Base-by-base conservation (phyloP, 2,797 vertebrate genomes). In the Zalophus californianus region DNA sequence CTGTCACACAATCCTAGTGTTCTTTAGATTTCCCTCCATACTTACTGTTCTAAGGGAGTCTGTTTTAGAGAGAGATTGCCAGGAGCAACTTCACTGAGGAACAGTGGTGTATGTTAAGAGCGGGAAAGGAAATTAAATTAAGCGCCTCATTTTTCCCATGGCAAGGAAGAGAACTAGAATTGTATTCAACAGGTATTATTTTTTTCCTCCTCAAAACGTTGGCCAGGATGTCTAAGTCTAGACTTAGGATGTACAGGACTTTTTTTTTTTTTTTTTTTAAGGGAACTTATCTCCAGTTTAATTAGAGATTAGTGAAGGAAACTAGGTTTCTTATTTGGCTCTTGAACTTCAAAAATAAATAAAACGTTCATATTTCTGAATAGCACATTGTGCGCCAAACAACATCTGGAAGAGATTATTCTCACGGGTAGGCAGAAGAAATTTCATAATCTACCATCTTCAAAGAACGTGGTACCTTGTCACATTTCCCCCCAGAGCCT, bases 331-430 rank as follows among this genome's bases (percentile, higher is more conserved):
- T 97, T 70, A 79, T 82, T 97, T 95, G 91, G 86, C 78, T 68
- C 50, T 91, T 93, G 70, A 60, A 88, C 15, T 97, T 88, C 91
- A 91, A 96, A 89, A 89, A 86, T 97, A 98, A 97, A 97, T 93
- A 23, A 83, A 90, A 91, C 48, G 72, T 97, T 96, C 68, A n/a
- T 94, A 96, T 52, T 93, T 58, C 96, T 87, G 64, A 97, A 80
- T 90, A 94, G 97, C 78, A 58, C 80, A 41, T 73, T 95, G 91
- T 94, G 87, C 83, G 91, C 97, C 77, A 97, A 96, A 93, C 52
- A 75, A 72, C 4, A 96, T 97, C 97, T 98, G 95, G 95, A 97
- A 97, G 66, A 96, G 60, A 94, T 97, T 96, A 97, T 86, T 94
- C 73, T 86, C n/a, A 58, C 95, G 96, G 64, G 95, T 80, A 96